Evolutionary conservation across 2,888 invertebrate species (phyloP), one percentile per base, ranked within the genome.

Genomic region (Drosophila dives): DNA sequence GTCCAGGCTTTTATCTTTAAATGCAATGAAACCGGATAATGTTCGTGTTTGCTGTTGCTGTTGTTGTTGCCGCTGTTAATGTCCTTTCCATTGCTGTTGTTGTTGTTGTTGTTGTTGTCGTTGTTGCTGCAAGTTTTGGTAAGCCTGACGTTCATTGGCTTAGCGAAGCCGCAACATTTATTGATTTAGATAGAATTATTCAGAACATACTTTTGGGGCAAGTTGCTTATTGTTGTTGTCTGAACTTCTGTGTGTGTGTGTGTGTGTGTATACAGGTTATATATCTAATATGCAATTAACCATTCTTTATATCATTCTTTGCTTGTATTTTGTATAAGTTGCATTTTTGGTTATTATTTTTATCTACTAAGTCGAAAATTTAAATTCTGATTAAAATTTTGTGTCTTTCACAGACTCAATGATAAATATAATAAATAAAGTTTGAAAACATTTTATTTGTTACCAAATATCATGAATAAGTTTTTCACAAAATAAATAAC

Each of bases 1-100:
- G 79, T 72, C 61, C 76, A 75, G 64, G 65, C 70, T 75, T 81
- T 81, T 80, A 80, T 77, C 71, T 75, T 71, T 53, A 70, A 63
- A 73, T 49, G 73, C 71, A 80, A 78, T 79, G 63, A 65, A 73
- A 76, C 50, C 63, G 66, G 66, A 71, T 71, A 71, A 66, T 75
- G 62, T 63, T 60, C 45, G 51, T 53, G 42, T 49, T 26, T 4
- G n/a, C 32, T 55, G 11, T 15, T 45, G 45, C 7, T 45, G 2
- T 45, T 20, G 45, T 3, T 45, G 45, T 4, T 45, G 45, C 45
- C 29, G 29, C 29, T 29, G 5, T 29, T 29, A 29, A 29, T 29
- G 29, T 29, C 29, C 29, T 29, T 29, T 5, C 29, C 29, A 29
- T 29, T 49, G 69, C 8, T 54, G 49, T 12, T 45, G 64, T 42